phyloP scores from a whole-genome alignment of 2,888 invertebrate species.

The Conus canariensis region DNA sequence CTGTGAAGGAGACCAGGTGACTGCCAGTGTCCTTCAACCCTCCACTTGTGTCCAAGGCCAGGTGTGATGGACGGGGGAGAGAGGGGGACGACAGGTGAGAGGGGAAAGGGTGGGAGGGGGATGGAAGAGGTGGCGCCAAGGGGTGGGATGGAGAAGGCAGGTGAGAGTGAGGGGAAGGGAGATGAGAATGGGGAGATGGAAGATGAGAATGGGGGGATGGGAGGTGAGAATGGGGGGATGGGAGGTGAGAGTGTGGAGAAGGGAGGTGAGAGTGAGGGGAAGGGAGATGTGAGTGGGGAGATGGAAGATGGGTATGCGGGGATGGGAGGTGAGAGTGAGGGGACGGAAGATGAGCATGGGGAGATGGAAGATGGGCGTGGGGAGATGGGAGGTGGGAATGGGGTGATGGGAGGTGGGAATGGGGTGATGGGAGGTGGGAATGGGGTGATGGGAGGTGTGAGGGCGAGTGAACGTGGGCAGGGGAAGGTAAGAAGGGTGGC shows the following conservation, averaged over 20 bases:
- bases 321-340: background rate
- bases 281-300: slow-evolving; percentile 1
- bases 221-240: background rate
- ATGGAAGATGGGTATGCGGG: background rate
- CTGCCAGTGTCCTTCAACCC: slow-evolving; percentile 1
- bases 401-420: background rate
- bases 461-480: background rate
- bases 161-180: background rate
- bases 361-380: background rate
- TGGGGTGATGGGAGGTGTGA: background rate
- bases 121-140: background rate
- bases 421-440: background rate
- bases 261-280: background rate
- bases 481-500: background rate
- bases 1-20: background rate
- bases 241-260: background rate
- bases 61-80: background rate
- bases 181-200: slow-evolving; percentile 9
- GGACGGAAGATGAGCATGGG: background rate
- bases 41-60: slow-evolving; percentile 9
- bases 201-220: background rate
- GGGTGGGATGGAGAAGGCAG: background rate
- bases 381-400: background rate
- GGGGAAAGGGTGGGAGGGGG: slow-evolving; percentile 28
- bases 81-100: background rate